A percentile compares a stretch with the other conserved stretches of the same genome.
These are phyloP conservation scores for Drosophila elegans DNA, from an alignment of 1,140 invertebrate species.

Conservation along the genomic window DNA sequence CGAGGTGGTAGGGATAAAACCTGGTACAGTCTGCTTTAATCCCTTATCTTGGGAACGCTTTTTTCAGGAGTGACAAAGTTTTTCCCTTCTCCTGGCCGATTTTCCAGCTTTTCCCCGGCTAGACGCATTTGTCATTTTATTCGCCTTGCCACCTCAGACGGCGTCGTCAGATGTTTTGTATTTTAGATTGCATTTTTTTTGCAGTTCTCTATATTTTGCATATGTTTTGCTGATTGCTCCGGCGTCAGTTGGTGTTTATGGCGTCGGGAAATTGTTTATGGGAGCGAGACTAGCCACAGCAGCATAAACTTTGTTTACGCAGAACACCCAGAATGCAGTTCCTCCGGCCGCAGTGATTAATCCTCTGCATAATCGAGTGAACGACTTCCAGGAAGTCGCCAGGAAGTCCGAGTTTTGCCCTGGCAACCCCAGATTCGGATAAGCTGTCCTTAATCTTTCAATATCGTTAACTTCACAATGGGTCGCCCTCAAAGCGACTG, in stretches of 20 bases:
- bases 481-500: constrained; percentile 15
- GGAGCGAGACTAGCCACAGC: constrained; percentile 43
- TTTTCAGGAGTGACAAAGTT: constrained; percentile 5
- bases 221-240: constrained; percentile 39
- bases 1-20: constrained; percentile 1
- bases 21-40: constrained; percentile 38
- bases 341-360: background rate
- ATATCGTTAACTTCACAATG: constrained; percentile 63
- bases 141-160: constrained; percentile 35
- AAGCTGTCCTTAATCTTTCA: constrained; percentile 69
- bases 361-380: constrained; percentile 15
- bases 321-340: constrained; percentile 37
- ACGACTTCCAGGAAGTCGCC: constrained; percentile 2
- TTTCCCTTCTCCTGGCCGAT: background rate
- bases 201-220: constrained; percentile 31
- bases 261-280: constrained; percentile 52
- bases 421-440: constrained; percentile 12
- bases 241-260: constrained; percentile 63
- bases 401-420: constrained; percentile 11
- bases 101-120: constrained; percentile 43
- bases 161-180: constrained; percentile 40
- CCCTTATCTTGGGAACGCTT: constrained; percentile 38
- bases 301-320: constrained; percentile 36
- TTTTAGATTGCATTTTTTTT: constrained; percentile 45
- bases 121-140: constrained; percentile 77